Evolutionary conservation across 2,797 vertebrate species (phyloP), one percentile per base, ranked within the genome.

Genomic region (Xerus rutilus): DNA sequence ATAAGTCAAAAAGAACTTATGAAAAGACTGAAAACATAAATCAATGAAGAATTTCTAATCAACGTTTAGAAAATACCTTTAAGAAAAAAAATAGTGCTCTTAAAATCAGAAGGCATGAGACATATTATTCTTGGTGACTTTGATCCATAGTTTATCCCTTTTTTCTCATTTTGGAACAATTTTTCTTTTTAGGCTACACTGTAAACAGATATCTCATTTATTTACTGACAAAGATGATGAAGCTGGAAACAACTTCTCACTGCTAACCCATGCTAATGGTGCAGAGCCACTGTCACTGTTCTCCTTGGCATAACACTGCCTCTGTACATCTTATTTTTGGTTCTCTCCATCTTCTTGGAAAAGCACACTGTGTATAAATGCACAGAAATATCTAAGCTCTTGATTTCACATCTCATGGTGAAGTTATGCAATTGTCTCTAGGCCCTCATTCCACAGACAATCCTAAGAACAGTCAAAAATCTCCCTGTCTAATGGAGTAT

Each of bases 31-130:
- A 18, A 78, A 85, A 49, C 20, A 67, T 59, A 92, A 89, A 64
- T n/a, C 32, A 93, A 62, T 4, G n/a, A 86, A 35, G n/a, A 43
- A 12, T 83, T 93, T 93, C 73, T 92, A 85, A 77, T 64, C 15
- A 84, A 64, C 17, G 67, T 25, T 74, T 69, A 5, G 28, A 92
- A 93, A 74, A 57, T 28, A 54, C 1, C 49, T 90, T 90, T 74
- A 86, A 39, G 14, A 30, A 82, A 92, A 81, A 95, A 67, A 91
- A 78, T 13, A 47, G 35, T 59, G 59, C 62, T 89, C 52, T 91
- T 62, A 52, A 62, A 62, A 39, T 52, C 21, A 28, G 21, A 72
- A 96, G 32, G 54, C 89, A 73, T 69, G 28, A 72, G 62, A 43
- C 49, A 32, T 57, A 78, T 83, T 59, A 57, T 83, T n/a, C 59